A percentile compares a stretch with the other conserved stretches of the same genome.
Evolutionary conservation across 1,140 invertebrate genomes (phyloP).

Genomic region (Caenorhabditis briggsae): DNA sequence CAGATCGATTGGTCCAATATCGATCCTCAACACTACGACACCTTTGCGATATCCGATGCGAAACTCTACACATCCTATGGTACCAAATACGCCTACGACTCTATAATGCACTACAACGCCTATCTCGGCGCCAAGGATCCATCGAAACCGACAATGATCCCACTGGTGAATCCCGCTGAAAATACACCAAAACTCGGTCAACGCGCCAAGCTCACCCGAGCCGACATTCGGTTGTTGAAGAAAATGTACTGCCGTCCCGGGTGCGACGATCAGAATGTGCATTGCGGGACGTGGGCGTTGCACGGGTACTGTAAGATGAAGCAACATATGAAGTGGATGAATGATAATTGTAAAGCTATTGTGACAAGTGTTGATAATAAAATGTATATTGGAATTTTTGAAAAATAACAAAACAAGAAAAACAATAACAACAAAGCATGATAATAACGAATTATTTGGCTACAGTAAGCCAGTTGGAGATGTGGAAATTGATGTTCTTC

Average conservation of each 20-base stretch:
- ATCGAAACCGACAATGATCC: conserved; percentile 70
- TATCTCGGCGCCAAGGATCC: conserved; percentile 62
- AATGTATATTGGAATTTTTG: no score
- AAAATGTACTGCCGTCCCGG: conserved; percentile 73
- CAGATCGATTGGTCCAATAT: conserved; percentile 81
- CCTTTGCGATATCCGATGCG: conserved; percentile 73
- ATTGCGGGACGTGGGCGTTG: conserved; percentile 73
- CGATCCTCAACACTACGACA: conserved; percentile 77
- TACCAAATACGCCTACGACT: conserved; percentile 71
- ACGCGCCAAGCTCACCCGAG: conserved; percentile 63
- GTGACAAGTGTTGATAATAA: conserved; percentile 65
- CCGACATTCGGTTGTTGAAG: conserved; percentile 70
- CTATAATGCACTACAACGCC: conserved; percentile 73
- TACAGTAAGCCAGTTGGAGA: conserved; percentile 58
- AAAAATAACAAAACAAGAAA: conserved; percentile 25
- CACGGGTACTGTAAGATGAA: conserved; percentile 62
- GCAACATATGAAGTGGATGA: conserved; percentile 63
- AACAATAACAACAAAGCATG: conserved; percentile 44
- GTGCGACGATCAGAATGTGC: conserved; percentile 72
- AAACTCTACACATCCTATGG: conserved; percentile 74
- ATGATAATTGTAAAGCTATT: conserved; percentile 68
- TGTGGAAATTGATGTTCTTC: conserved; percentile 59
- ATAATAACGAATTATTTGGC: conserved; percentile 23
- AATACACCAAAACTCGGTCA: conserved; percentile 73
- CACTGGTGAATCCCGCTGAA: conserved; percentile 68